These are phyloP conservation scores for Pedetes capensis DNA, from an alignment of 2,113 vertebrate genomes.

Conservation along the genomic window DNA sequence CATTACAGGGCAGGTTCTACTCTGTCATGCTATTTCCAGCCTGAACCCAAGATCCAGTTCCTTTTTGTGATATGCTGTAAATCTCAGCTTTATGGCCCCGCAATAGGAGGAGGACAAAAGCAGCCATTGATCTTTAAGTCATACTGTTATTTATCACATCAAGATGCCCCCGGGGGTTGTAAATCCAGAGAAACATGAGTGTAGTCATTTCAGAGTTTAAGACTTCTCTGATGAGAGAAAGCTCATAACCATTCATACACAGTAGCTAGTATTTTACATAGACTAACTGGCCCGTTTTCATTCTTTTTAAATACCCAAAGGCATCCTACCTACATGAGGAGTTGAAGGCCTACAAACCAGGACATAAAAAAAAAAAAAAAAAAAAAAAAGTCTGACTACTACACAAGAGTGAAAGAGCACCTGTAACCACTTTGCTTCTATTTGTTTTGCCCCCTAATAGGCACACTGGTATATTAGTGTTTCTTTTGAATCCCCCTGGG, in stretches of 20 bases:
- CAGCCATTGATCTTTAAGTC: conserved; percentile 16
- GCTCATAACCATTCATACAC: conserved; percentile 14
- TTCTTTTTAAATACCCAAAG: conserved; percentile 45
- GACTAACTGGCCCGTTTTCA: conserved; percentile 44
- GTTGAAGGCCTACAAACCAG: conserved; percentile 43
- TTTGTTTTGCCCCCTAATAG: conserved; percentile 74
- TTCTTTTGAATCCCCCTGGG: conserved; percentile 69
- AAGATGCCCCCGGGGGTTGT: background rate
- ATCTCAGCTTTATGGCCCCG: conserved; percentile 13
- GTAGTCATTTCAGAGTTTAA: conserved; percentile 36
- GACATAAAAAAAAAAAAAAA: conserved; percentile 43
- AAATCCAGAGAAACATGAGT: conserved; percentile 9
- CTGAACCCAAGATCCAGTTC: conserved; percentile 20
- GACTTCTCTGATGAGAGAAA: conserved; percentile 44
- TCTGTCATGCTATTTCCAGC: background rate
- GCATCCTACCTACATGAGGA: conserved; percentile 26
- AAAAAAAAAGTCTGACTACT: conserved; percentile 50
- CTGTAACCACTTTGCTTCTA: conserved; percentile 78
- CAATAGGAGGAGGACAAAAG: background rate
- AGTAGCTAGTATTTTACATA: conserved; percentile 56
- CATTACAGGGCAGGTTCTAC: background rate
- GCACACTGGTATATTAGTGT: conserved; percentile 65
- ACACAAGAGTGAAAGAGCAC: conserved; percentile 68
- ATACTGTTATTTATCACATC: conserved; percentile 13
- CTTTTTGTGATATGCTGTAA: conserved; percentile 28